phyloP scores from a whole-genome alignment of 2,888 invertebrate species.

The Kuschelorhynchus macadamiae region DNA sequence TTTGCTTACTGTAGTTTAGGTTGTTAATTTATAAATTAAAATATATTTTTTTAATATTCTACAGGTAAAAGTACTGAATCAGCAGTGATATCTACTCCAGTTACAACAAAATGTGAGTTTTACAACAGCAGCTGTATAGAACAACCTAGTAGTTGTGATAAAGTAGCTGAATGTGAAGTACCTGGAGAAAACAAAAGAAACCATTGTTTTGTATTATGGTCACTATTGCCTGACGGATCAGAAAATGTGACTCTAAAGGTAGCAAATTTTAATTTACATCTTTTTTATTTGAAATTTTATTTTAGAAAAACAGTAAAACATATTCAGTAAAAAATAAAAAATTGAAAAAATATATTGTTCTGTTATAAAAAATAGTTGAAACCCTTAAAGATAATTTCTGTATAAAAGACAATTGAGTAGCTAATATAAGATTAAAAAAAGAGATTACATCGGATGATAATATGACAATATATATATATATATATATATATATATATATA shows the following conservation, averaged over 20 bases:
- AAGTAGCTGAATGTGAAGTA: constrained; percentile 76
- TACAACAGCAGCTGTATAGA: constrained; percentile 74
- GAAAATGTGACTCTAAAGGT: constrained; percentile 65
- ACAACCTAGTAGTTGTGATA: constrained; percentile 58
- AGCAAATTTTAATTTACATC: too few species aligned
- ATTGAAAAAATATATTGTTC: too few species aligned
- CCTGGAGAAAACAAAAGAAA: constrained; percentile 75
- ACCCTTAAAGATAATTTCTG: too few species aligned
- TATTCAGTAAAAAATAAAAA: too few species aligned
- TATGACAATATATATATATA: too few species aligned
- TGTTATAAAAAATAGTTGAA: too few species aligned
- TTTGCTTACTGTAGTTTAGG: too few species aligned
- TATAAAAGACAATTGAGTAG: too few species aligned
- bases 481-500: too few species aligned
- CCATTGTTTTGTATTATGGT: constrained; percentile 90
- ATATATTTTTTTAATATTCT: not conserved
- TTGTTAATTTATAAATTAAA: too few species aligned
- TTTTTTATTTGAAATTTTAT: not conserved
- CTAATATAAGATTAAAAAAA: too few species aligned
- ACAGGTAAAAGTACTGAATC: constrained; percentile 1
- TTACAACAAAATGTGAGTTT: constrained; percentile 77
- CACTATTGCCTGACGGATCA: constrained; percentile 77
- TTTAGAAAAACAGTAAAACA: not conserved
- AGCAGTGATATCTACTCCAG: constrained; percentile 51
- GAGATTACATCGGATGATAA: too few species aligned